Conservation (phyloP, 2,113 vertebrate genomes). For the Rhabdornis inornatus region DNA sequence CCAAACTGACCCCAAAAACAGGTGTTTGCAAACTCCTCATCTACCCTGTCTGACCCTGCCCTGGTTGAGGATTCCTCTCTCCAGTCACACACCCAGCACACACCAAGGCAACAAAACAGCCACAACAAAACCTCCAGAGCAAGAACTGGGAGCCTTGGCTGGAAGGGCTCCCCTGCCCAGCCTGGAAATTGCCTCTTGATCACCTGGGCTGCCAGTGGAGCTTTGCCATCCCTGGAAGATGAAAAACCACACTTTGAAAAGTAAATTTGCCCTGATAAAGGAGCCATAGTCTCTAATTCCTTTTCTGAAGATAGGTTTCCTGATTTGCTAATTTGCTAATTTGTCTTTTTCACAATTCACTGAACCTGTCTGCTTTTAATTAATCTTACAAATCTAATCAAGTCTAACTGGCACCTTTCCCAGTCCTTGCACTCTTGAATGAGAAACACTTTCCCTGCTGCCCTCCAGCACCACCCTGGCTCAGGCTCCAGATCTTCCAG, state of each 20-base stretch:
- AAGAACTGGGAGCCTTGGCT: not conserved
- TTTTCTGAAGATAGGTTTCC: not conserved
- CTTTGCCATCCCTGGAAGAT: not conserved
- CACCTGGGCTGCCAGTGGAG: not conserved
- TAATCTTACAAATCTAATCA: constrained; percentile 18
- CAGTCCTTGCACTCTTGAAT: not conserved
- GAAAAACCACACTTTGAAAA: not conserved
- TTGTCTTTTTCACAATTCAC: not conserved
- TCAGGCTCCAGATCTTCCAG: not conserved
- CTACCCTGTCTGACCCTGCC: not conserved
- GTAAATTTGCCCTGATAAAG: not conserved
- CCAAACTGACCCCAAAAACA: not conserved
- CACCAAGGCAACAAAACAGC: too few relatives aligned
- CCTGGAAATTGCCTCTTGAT: not conserved
- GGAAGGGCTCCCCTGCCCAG: not conserved
- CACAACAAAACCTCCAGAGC: not conserved
- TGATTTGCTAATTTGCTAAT: not conserved
- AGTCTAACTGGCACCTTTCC: constrained; percentile 14
- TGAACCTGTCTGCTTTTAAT: constrained; percentile 24
- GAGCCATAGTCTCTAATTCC: not conserved
- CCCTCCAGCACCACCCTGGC: not conserved
- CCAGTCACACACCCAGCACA: too few relatives aligned
- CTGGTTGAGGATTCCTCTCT: not conserved
- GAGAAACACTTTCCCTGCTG: not conserved
- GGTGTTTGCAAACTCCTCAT: not conserved